Base-by-base conservation (phyloP, 2,888 invertebrate genomes). In the Bugula neritina region DNA sequence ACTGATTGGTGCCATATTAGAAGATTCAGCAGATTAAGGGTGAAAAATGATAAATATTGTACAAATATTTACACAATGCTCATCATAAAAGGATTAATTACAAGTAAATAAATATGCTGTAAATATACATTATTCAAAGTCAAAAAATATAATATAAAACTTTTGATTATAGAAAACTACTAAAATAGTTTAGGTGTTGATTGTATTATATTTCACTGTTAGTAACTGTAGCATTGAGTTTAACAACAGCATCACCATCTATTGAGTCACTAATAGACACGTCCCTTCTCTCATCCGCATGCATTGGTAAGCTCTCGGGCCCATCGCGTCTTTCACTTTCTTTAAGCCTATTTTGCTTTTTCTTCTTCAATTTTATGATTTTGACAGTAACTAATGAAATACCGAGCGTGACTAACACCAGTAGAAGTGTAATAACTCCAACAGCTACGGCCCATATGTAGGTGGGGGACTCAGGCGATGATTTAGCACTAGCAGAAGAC, bases 121-220 rank as follows among this genome's bases (percentile, higher is more conserved):
- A n/a, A n/a, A n/a, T n/a, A n/a, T n/a, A n/a, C n/a, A n/a, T n/a
- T n/a, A n/a, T n/a, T n/a, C n/a, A n/a, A n/a, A n/a, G n/a, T n/a
- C n/a, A n/a, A n/a, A n/a, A n/a, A n/a, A n/a, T n/a, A n/a, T n/a
- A n/a, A n/a, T n/a, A n/a, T n/a, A n/a, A n/a, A n/a, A n/a, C n/a
- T n/a, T n/a, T n/a, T n/a, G n/a, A n/a, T n/a, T n/a, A n/a, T n/a
- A n/a, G n/a, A n/a, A n/a, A n/a, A n/a, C n/a, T n/a, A n/a, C n/a
- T n/a, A n/a, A n/a, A n/a, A n/a, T n/a, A n/a, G n/a, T n/a, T n/a
- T n/a, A n/a, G n/a, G n/a, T n/a, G n/a, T n/a, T n/a, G n/a, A n/a
- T n/a, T n/a, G n/a, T n/a, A n/a, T n/a, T 63, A 63, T 27, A 31
- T 27, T 17, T 63, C 63, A 31, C 29, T 63, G 63, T 63, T 63